Evolutionary conservation across 2,888 invertebrate genomes (phyloP), one percentile per base, ranked within the genome.

Genomic region (Carcina quercana): DNA sequence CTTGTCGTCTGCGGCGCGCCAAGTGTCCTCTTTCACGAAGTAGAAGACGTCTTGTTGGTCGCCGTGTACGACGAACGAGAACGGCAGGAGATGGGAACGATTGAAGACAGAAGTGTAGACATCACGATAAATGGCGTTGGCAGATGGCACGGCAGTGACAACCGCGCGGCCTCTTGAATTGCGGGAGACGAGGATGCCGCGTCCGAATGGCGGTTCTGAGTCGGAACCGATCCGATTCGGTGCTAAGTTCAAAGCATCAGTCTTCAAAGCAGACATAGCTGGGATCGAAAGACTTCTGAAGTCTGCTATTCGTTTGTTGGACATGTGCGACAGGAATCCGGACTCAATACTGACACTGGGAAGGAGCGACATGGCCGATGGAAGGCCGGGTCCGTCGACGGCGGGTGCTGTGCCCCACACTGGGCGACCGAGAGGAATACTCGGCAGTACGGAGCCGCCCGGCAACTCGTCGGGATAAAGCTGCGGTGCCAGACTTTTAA

Each of bases 31-130:
- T 62, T 96, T 96, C 11, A 96, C 94, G 64, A 96, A 96, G 75
- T 94, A 95, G 82, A 96, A 96, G 7, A 94, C 93, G 61, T 96
- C 96, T 65, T 95, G 95, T 59, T 93, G 93, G 11, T 93, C 92
- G 47, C 91, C 93, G 69, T 95, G 95, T 15, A 95, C 91, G 30
- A 95, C 91, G 61, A 94, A 92, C 7, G 94, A 93, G 72, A 95
- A 94, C 20, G 95, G 94, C 50, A 96, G 79, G 53, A 96, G 86
- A 66, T 91, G 92, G 1, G 95, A 94, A 47, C 95, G 89, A 71
- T 96, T 96, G 70, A 96, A 95, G 3, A 96, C 95, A 1, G 95
- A 94, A 2, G 95, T 96, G 64, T 96, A 95, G 2, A 96, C 96
- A 68, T 96, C 96, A 17, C 93, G 87, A 70, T 95, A 94, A 46